A percentile compares a stretch with the other conserved stretches of the same genome.
Evolutionary conservation across 2,888 invertebrate genomes (phyloP).

Genomic region (Caenorhabditis becei): DNA sequence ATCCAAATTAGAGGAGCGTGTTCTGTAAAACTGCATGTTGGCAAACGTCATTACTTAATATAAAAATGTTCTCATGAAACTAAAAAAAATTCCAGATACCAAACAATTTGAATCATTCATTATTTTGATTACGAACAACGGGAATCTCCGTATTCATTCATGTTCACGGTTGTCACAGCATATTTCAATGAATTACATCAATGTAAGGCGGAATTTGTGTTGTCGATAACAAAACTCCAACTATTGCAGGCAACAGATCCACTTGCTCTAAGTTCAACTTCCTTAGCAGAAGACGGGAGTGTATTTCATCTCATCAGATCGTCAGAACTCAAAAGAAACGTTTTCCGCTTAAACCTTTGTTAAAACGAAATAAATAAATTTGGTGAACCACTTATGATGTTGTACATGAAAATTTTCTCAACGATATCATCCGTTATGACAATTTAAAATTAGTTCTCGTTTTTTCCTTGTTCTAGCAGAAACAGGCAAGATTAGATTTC

Average conservation of each 20-base stretch:
- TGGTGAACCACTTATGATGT: too few relatives aligned
- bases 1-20: too few relatives aligned
- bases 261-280: slow-evolving; percentile 39
- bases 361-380: too few relatives aligned
- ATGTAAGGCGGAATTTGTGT: background rate
- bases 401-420: too few relatives aligned
- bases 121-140: slow-evolving; percentile 38
- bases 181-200: slow-evolving; percentile 13
- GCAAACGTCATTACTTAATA: too few relatives aligned
- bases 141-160: slow-evolving; percentile 46
- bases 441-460: too few relatives aligned
- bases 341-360: background rate
- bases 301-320: slow-evolving; percentile 35
- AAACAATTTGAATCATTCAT: slow-evolving; percentile 23
- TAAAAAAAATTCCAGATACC: slow-evolving; percentile 39
- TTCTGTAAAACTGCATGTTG: too few relatives aligned
- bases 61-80: too few relatives aligned
- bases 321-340: slow-evolving; percentile 31
- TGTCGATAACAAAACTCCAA: background rate
- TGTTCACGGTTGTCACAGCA: slow-evolving; percentile 9
- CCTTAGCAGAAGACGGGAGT: slow-evolving; percentile 37
- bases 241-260: slow-evolving; percentile 31
- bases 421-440: too few relatives aligned
- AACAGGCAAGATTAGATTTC: too few relatives aligned
- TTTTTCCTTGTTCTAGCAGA: too few relatives aligned